phyloP scores from a whole-genome alignment of 2,113 vertebrate species.

The Tenebrosternarchus preto region DNA sequence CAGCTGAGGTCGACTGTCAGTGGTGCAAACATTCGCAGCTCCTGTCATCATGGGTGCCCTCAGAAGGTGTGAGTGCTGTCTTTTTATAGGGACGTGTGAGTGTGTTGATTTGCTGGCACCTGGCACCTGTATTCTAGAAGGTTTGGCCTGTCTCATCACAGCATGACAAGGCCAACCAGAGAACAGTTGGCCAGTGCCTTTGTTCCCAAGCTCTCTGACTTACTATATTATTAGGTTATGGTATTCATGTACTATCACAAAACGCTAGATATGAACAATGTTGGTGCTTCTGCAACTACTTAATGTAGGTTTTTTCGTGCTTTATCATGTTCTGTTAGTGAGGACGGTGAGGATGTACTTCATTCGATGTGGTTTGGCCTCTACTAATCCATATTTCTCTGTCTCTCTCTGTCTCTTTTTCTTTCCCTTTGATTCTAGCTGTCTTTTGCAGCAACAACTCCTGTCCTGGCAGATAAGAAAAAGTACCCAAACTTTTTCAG shows the following conservation, averaged over 20 bases:
- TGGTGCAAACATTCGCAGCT: constrained; percentile 49
- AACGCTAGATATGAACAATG: neutral
- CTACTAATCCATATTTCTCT: neutral
- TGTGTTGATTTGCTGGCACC: constrained; percentile 59
- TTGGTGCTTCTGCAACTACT: neutral
- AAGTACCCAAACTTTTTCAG: constrained; percentile 99
- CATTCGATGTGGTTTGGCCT: neutral
- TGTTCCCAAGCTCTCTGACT: neutral
- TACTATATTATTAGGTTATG: neutral
- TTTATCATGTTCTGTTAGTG: neutral
- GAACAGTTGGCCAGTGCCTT: neutral
- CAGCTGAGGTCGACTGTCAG: constrained; percentile 50
- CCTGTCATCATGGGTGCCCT: constrained; percentile 42
- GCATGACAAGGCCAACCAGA: too few species aligned
- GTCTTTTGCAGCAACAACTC: constrained; percentile 96
- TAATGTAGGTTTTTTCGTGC: neutral
- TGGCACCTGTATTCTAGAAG: constrained; percentile 34
- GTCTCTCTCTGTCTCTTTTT: neutral
- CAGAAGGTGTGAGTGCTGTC: constrained; percentile 49
- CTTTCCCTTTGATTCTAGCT: constrained; percentile 77
- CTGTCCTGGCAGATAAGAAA: constrained; percentile 96
- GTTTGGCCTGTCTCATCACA: too few species aligned
- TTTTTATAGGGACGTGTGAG: constrained; percentile 59
- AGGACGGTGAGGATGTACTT: too few species aligned
- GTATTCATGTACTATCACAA: neutral